Percentiles rank a stretch among this genome's conserved stretches.
These are phyloP conservation scores for Cheiracanthium punctorium DNA, from an alignment of 2,888 invertebrate species.

Conservation along the genomic window DNA sequence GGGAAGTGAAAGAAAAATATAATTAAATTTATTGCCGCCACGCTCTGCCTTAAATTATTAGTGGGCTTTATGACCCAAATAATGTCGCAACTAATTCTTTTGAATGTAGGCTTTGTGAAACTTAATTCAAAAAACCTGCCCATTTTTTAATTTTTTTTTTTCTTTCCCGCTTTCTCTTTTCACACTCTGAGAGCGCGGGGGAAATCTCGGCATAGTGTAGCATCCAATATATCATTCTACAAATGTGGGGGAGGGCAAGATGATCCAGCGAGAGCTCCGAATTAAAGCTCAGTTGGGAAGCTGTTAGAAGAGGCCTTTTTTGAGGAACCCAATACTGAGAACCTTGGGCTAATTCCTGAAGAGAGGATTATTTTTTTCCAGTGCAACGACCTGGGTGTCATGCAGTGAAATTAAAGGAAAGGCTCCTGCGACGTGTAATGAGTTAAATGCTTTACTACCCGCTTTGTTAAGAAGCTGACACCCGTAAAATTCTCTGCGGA, in stretches of 20 bases:
- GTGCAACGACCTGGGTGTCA: not conserved
- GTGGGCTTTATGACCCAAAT: not conserved
- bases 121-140: not conserved
- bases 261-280: not conserved
- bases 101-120: not conserved
- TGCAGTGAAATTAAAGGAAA: not conserved
- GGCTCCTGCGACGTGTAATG: too few relatives aligned
- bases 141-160: not conserved
- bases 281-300: not conserved
- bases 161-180: not conserved
- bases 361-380: too few relatives aligned
- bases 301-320: not conserved
- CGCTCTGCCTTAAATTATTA: not conserved
- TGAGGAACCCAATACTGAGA: not conserved
- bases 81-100: not conserved
- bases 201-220: not conserved
- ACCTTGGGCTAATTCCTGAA: not conserved
- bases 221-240: conserved; percentile 5
- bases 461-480: too few relatives aligned
- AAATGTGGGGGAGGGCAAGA: not conserved
- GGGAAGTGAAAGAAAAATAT: too few relatives aligned
- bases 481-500: too few relatives aligned
- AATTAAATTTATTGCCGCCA: too few relatives aligned
- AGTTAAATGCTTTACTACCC: too few relatives aligned
- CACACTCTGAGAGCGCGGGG: not conserved